Evolutionary conservation across 2,113 vertebrate species (phyloP).

Genomic region (Sturnira hondurensis): DNA sequence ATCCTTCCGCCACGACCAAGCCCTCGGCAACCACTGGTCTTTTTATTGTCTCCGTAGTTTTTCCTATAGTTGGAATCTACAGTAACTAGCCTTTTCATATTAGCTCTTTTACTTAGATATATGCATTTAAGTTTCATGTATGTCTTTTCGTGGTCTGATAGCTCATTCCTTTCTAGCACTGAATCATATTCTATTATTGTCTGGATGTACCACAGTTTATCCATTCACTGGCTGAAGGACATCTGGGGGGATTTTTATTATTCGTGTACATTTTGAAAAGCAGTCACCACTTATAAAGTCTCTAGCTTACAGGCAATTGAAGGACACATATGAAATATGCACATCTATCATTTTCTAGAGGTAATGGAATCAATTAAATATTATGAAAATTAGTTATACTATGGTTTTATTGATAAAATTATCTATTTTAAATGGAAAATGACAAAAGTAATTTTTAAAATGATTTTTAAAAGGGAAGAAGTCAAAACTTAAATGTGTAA

Average conservation of each 20-base stretch:
- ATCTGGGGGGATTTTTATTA: neutral
- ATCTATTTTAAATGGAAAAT: neutral
- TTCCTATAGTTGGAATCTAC: no score
- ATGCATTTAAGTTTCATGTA: neutral
- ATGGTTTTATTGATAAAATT: neutral
- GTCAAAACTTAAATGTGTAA: neutral
- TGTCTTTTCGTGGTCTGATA: neutral
- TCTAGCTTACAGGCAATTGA: neutral
- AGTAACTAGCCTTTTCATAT: neutral
- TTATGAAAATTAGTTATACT: accelerated
- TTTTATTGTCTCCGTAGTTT: neutral
- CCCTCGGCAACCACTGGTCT: neutral
- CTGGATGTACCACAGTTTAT: no score
- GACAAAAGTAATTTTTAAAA: neutral
- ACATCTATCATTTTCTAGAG: neutral
- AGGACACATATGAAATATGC: neutral
- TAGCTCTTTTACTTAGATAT: neutral
- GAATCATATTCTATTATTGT: no score
- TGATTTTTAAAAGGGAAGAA: neutral
- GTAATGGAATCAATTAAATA: neutral
- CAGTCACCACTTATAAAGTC: neutral
- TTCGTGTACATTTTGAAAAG: neutral
- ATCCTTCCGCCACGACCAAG: neutral
- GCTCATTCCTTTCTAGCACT: no score
- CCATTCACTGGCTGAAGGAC: neutral